phyloP scores from a whole-genome alignment of 2,797 vertebrate genomes.

The Aplochiton taeniatus region DNA sequence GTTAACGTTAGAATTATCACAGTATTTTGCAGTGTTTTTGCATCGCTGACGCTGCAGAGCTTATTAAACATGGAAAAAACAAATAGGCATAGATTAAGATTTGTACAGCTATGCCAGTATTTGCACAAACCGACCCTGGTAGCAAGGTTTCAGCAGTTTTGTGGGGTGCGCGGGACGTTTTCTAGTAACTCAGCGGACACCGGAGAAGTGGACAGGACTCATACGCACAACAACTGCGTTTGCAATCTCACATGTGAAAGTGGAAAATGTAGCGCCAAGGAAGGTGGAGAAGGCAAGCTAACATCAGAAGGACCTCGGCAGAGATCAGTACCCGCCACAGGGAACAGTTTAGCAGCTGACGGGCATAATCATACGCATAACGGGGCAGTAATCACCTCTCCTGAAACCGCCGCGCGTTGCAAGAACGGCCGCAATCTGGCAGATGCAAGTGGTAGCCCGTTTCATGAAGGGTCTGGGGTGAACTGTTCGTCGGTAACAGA shows the following conservation, averaged over 20 bases:
- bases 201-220: conserved; percentile 23
- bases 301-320: conserved; percentile 4
- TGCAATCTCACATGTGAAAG: conserved; percentile 20
- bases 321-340: not conserved
- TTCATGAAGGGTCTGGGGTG: not conserved
- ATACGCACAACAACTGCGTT: conserved; percentile 51
- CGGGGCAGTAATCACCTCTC: conserved; percentile 36
- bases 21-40: not conserved
- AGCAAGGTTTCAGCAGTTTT: conserved; percentile 86
- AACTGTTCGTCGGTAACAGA: not conserved
- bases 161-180: conserved; percentile 80
- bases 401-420: not conserved
- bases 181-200: conserved; percentile 19
- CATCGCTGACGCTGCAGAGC: conserved; percentile 1
- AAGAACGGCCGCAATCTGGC: not conserved
- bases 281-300: conserved; percentile 23
- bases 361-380: conserved; percentile 47
- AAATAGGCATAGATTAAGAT: conserved; percentile 11
- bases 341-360: not conserved
- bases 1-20: not conserved
- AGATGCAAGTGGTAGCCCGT: not conserved
- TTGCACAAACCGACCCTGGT: conserved; percentile 88
- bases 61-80: conserved; percentile 52
- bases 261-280: not conserved
- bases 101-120: conserved; percentile 49